A percentile compares a stretch with the other conserved stretches of the same genome.
Evolutionary conservation across 37 sponge, comb jelly and placozoan genomes (phyloP).

Genomic region (Lycopodina hypogea): DNA sequence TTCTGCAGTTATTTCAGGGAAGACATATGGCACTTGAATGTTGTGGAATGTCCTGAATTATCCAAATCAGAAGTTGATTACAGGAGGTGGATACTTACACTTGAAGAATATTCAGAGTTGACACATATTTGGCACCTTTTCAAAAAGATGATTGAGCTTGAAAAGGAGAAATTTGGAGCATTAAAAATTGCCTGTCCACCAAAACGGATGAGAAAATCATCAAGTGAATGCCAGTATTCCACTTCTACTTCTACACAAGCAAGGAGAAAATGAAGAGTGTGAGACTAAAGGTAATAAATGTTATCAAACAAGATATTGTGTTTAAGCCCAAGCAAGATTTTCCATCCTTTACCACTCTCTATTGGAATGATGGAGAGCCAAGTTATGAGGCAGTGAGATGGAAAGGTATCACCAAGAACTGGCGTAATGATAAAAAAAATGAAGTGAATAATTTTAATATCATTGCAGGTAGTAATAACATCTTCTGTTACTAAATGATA

Average conservation of each 20-base stretch:
- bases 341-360: neutral
- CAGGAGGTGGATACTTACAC: neutral
- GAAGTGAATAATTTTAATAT: too few relatives aligned
- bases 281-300: constrained; percentile 35
- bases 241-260: constrained; percentile 52
- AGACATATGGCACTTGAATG: constrained; percentile 4
- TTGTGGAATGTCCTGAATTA: constrained; percentile 1
- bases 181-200: constrained; percentile 4
- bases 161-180: neutral
- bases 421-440: too few relatives aligned
- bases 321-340: constrained; percentile 35
- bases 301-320: constrained; percentile 36
- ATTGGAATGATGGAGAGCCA: constrained; percentile 6
- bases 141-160: neutral
- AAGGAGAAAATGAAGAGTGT: constrained; percentile 39
- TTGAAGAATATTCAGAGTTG: constrained; percentile 4
- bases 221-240: constrained; percentile 21
- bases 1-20: neutral
- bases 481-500: too few relatives aligned
- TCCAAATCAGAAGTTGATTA: neutral
- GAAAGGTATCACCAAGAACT: too few relatives aligned
- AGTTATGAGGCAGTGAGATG: neutral
- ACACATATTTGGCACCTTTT: neutral
- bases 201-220: neutral
- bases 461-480: too few relatives aligned